Conservation (phyloP, 2,888 invertebrate species). For the Hirtodrosophila alboralis region DNA sequence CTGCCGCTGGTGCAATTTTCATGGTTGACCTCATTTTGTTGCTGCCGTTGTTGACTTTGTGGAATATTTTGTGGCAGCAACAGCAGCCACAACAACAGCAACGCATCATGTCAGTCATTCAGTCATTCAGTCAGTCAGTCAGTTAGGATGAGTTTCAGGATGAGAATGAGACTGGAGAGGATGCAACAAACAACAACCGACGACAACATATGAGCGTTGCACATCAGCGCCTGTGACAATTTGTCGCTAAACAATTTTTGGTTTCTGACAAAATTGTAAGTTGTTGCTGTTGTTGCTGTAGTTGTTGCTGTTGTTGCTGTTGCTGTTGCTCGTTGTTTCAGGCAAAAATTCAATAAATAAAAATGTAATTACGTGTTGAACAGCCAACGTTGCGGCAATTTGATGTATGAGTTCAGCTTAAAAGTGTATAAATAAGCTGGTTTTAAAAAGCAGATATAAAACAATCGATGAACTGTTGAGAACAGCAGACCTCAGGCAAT, state of each 20-base stretch:
- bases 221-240: conserved; percentile 67
- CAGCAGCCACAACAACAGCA: conserved; percentile 27
- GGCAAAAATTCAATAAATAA: conserved; percentile 74
- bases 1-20: conserved; percentile 75
- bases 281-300: conserved; percentile 41
- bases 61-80: conserved; percentile 65
- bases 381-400: conserved; percentile 26
- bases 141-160: conserved; percentile 33
- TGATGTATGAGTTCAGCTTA: conserved; percentile 34
- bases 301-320: conserved; percentile 25
- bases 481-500: not conserved
- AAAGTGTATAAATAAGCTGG: conserved; percentile 21
- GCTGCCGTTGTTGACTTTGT: conserved; percentile 73
- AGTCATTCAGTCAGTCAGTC: conserved; percentile 21
- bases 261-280: conserved; percentile 42
- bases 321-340: conserved; percentile 15
- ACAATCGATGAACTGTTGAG: too few relatives aligned
- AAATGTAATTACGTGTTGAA: conserved; percentile 69
- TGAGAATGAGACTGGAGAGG: too few relatives aligned
- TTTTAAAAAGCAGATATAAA: too few relatives aligned
- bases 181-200: conserved; percentile 7
- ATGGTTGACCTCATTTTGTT: conserved; percentile 75
- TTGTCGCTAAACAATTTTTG: conserved; percentile 76
- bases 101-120: conserved; percentile 54
- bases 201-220: conserved; percentile 42